These are phyloP conservation scores for Dolomedes plantarius DNA, from an alignment of 2,888 invertebrate genomes.

Conservation along the genomic window DNA sequence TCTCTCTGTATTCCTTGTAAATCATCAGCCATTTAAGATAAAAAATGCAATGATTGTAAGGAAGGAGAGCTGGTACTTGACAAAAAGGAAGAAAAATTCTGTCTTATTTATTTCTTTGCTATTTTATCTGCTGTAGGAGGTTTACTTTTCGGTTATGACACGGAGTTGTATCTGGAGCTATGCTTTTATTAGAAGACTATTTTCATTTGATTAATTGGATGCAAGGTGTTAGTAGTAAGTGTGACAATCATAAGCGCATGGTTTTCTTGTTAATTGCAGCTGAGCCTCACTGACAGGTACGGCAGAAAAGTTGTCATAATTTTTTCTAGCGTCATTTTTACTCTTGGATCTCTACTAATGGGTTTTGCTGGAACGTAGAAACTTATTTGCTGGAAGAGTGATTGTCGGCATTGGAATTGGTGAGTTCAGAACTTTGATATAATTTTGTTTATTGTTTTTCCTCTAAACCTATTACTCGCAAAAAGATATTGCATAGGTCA, in stretches of 20 bases:
- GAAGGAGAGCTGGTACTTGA: conserved; percentile 46
- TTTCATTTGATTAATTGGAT: conserved; percentile 77
- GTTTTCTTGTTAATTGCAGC: conserved; percentile 78
- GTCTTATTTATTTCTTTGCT: conserved; percentile 76
- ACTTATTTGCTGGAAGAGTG: conserved; percentile 78
- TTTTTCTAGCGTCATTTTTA: conserved; percentile 78
- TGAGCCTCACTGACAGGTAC: conserved; percentile 78
- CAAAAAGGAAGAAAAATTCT: conserved; percentile 28
- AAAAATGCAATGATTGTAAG: conserved; percentile 28
- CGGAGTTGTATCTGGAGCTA: conserved; percentile 80
- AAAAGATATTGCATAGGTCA: too few relatives aligned
- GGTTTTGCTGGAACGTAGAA: conserved; percentile 76
- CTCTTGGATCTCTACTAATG: conserved; percentile 78
- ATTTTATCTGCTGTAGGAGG: conserved; percentile 79
- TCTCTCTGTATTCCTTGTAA: not conserved
- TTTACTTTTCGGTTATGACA: conserved; percentile 81
- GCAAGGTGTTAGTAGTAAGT: conserved; percentile 79
- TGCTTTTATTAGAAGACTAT: conserved; percentile 75
- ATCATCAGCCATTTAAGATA: too few relatives aligned
- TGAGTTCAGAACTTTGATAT: conserved; percentile 74
- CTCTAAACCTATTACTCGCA: not conserved
- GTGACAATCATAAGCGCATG: conserved; percentile 78
- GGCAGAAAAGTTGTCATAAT: conserved; percentile 80
- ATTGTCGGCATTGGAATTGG: conserved; percentile 79
- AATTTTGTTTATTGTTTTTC: conserved; percentile 10